Evolutionary conservation across 2,797 vertebrate genomes (phyloP).

Genomic region (Avahi laniger): DNA sequence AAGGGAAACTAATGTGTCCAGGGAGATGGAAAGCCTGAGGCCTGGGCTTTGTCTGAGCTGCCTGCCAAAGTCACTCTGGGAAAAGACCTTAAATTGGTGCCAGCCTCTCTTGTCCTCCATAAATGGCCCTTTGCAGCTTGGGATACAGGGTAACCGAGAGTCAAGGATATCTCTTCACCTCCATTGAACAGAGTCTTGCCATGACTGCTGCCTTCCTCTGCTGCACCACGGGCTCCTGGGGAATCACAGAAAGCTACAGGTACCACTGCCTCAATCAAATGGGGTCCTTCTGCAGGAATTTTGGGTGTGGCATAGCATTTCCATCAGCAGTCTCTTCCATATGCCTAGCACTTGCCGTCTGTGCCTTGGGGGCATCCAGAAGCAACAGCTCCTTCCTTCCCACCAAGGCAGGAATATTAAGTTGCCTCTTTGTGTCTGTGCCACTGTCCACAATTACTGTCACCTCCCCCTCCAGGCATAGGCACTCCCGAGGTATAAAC

Average conservation of each 20-base stretch:
- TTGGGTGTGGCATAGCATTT: background rate
- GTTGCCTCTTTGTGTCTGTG: background rate
- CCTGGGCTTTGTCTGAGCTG: background rate
- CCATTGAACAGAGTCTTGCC: background rate
- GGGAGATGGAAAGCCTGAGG: background rate
- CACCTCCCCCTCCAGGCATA: background rate
- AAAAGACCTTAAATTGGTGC: background rate
- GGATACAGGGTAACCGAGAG: background rate
- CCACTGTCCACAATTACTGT: no score
- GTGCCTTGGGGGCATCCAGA: background rate
- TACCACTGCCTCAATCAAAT: background rate
- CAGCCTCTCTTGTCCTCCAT: background rate
- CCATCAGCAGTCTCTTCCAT: background rate
- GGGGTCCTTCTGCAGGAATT: background rate
- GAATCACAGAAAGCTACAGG: background rate
- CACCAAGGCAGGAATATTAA: background rate
- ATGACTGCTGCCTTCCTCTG: background rate
- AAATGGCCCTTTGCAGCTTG: no score
- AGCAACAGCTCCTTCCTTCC: background rate
- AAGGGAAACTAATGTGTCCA: background rate
- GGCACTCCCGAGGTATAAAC: background rate
- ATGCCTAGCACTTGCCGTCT: background rate
- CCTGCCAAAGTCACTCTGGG: background rate
- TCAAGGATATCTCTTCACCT: background rate
- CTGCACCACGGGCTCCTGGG: background rate